Base-by-base conservation (phyloP, 1,140 invertebrate species). In the Diorhabda elongata region DNA sequence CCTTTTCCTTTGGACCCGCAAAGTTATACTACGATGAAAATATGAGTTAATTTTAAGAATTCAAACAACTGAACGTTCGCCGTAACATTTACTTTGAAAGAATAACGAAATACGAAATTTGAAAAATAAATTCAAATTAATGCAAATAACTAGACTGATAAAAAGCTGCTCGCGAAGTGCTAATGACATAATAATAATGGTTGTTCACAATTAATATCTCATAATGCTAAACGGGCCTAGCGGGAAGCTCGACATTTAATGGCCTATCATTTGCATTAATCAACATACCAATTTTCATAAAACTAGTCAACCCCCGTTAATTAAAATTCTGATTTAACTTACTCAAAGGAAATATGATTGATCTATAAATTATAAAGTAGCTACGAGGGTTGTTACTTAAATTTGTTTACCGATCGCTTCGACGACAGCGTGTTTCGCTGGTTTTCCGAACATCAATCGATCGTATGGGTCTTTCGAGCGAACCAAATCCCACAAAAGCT, bases 151-250 rank as follows among this genome's bases (percentile, higher is more conserved):
- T 73, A 70, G 70, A 72, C 71, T 70, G 73, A 76, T 76, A 76
- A 77, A 75, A 78, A 78, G 71, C 73, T 69, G 73, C 69, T 72
- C 69, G 73, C 72, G 74, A 75, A 77, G 75, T 78, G 77, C 77
- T 78, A 78, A 78, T 78, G 77, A 76, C 76, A 75, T 77, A 78
- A 77, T 78, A 78, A 78, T 78, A 76, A 77, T 76, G 76, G 76
- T 73, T 76, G 73, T 76, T 77, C 77, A 74, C 76, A 78, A 78
- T 78, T 78, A 78, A 77, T 78, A 77, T 77, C 74, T 73, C 77
- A 73, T 78, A 78, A 76, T 71, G 75, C 65, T 59, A 45, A 67
- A 67, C 65, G 58, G 65, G 63, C 63, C 63, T 64, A 64, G 63
- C 44, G 52, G 63, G 26, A 43, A 44, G 65, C 47, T 58, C 44